Evolutionary conservation across 2,113 vertebrate species (phyloP), one percentile per base, ranked within the genome.

Genomic region (Pitta sordida): DNA sequence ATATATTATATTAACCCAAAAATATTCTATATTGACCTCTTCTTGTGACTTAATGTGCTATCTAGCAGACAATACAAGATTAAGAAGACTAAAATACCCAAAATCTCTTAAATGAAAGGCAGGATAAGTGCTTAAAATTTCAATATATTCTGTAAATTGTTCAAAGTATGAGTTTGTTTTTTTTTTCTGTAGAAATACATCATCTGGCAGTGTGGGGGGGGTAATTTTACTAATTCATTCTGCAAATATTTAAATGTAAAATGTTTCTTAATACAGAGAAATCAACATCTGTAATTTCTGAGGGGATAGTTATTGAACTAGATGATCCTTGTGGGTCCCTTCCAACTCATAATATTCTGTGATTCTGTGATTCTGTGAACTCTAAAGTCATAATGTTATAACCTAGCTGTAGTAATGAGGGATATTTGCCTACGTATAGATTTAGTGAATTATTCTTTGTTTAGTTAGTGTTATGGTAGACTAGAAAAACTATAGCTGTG

Each of bases 401-500:
- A 85, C 4, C 14, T 59, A 59, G 4, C 10, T 64, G 27, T n/a
- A 68, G 15, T 5, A 1, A 0, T 77, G 44, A 74, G 6, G 11
- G 7, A n/a, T 52, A 8, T n/a, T 83, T 62, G 58, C 43, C 44
- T 82, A 53, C 17, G 23, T 15, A 14, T 11, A 26, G 22, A 48
- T 5, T 62, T 59, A 46, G 2, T 46, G 29, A 71, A 56, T 65
- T 44, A 36, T 65, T 73, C 27, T 83, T 60, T 59, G 3, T 34
- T 80, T 56, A 73, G 11, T 48, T n/a, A 36, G 6, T 36, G 24
- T 73, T 69, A 52, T 11, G 6, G 15, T 26, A n/a, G 10, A 7
- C 19, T 86, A n/a, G 29, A 37, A 52, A 68, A 81, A 29, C 0
- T 0, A 0, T 27, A 67, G 52, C 2, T 24, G 10, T 69, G 30